phyloP scores from a whole-genome alignment of 2,797 vertebrate genomes.

The Phrynocephalus vlangalii region DNA sequence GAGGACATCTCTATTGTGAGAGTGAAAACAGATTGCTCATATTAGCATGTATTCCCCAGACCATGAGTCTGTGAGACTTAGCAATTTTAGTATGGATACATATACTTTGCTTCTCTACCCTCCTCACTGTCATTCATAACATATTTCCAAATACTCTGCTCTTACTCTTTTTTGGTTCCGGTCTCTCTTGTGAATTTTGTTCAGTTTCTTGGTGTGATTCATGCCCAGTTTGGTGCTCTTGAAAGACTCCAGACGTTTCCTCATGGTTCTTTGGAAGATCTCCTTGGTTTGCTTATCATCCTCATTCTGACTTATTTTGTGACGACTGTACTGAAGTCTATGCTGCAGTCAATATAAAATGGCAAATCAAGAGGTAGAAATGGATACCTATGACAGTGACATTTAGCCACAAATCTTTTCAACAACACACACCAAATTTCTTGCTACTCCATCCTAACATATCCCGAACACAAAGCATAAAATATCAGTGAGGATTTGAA shows the following conservation, averaged over 20 bases:
- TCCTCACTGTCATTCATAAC: background rate
- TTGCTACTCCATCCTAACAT: background rate
- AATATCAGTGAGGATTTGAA: background rate
- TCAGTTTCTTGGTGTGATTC: constrained; percentile 85
- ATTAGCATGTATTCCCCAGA: too few species aligned
- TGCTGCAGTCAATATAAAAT: constrained; percentile 78
- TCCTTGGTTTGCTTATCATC: constrained; percentile 94
- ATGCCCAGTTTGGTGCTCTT: constrained; percentile 93
- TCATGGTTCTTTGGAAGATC: constrained; percentile 98
- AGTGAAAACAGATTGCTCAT: too few species aligned
- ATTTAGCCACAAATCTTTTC: constrained; percentile 3
- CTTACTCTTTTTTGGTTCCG: constrained; percentile 85
- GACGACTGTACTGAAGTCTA: constrained; percentile 92
- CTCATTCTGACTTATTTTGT: constrained; percentile 84
- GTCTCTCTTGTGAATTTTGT: constrained; percentile 88
- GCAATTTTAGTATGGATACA: background rate
- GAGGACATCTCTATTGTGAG: too few species aligned
- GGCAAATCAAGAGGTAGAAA: background rate
- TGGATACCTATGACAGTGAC: constrained; percentile 34
- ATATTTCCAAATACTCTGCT: constrained; percentile 3
- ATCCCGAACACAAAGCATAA: background rate
- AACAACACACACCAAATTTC: too few species aligned
- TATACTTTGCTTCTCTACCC: background rate
- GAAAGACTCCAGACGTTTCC: constrained; percentile 93
- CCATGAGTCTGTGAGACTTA: background rate